phyloP scores from a whole-genome alignment of 2,888 invertebrate genomes.

The Coleophora deauratella region DNA sequence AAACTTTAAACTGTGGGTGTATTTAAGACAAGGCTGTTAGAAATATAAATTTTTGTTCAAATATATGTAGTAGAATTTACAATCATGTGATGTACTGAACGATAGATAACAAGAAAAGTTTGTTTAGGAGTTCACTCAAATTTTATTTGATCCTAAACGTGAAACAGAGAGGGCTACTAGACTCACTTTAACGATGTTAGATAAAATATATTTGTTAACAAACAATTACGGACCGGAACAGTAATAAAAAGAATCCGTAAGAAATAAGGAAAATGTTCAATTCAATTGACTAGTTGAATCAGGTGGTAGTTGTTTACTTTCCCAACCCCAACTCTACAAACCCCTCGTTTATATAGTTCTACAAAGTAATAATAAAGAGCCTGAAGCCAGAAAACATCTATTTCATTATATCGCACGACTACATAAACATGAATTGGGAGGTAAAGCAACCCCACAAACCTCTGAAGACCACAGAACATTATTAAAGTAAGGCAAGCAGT shows the following conservation, averaged over 20 bases:
- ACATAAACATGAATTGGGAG: constrained; percentile 45
- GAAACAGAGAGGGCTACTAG: too few species aligned
- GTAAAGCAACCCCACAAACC: constrained; percentile 51
- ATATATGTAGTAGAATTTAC: too few species aligned
- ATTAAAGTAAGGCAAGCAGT: constrained; percentile 61
- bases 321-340: constrained; percentile 44
- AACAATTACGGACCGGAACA: constrained; percentile 19
- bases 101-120: too few species aligned
- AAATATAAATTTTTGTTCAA: too few species aligned
- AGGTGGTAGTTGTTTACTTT: constrained; percentile 62
- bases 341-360: constrained; percentile 48
- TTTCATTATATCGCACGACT: constrained; percentile 58
- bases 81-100: too few species aligned
- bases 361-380: constrained; percentile 71
- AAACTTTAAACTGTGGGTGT: too few species aligned
- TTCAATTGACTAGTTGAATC: constrained; percentile 55
- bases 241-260: constrained; percentile 31
- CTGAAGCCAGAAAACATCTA: constrained; percentile 72
- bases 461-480: constrained; percentile 60
- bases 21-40: too few species aligned
- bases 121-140: too few species aligned
- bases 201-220: constrained; percentile 14
- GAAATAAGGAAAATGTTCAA: constrained; percentile 46
- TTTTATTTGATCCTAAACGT: neutral
- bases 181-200: too few species aligned